These are phyloP conservation scores for Hirundo rustica DNA, from an alignment of 2,797 vertebrate species.

Conservation along the genomic window DNA sequence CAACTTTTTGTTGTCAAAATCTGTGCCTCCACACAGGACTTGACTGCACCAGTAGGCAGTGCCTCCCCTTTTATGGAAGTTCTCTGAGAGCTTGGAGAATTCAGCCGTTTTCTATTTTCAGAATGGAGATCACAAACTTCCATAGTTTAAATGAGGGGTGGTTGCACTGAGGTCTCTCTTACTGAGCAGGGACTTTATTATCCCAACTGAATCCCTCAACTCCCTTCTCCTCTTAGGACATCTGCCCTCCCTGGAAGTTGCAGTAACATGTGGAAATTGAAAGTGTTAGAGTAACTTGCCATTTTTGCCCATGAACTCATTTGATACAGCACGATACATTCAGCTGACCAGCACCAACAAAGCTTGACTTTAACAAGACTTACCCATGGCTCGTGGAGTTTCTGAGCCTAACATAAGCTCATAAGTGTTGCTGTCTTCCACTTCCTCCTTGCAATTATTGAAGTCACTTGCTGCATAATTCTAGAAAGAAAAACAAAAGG, in stretches of 20 bases:
- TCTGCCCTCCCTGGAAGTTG: not conserved
- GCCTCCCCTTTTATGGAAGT: not conserved
- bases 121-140: not conserved
- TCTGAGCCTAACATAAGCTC: constrained; percentile 4
- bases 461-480: not conserved
- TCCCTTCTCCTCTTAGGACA: not conserved
- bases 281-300: not conserved
- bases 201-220: not conserved
- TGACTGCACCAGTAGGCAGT: not conserved
- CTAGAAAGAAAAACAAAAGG: constrained; percentile 48
- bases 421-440: not conserved
- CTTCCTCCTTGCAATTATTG: not conserved
- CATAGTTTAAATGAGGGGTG: not conserved
- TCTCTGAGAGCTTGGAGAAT: not conserved
- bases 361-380: constrained; percentile 7
- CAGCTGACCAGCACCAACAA: not conserved
- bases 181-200: not conserved
- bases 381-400: constrained; percentile 15
- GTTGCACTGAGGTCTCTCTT: not conserved
- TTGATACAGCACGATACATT: not conserved
- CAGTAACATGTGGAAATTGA: not conserved
- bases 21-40: not conserved
- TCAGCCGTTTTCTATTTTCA: not conserved
- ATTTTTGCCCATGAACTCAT: not conserved
- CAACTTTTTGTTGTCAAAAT: not conserved